These are phyloP conservation scores for Typhlichthys subterraneus DNA, from an alignment of 2,797 vertebrate species.

Conservation along the genomic window DNA sequence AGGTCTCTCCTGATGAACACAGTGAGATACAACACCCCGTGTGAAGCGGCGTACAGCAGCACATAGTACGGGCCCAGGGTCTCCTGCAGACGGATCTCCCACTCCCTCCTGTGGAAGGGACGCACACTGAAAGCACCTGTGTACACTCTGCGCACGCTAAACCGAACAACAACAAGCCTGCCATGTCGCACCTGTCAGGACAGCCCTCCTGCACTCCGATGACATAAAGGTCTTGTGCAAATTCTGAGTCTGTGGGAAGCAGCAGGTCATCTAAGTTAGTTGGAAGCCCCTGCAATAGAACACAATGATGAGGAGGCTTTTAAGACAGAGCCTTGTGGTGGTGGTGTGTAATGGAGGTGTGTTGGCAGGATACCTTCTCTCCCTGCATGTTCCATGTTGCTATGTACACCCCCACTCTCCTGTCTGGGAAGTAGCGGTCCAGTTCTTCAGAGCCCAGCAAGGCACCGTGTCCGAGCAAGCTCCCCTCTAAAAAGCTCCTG, in stretches of 20 bases:
- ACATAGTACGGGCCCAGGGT: slow-evolving; percentile 93
- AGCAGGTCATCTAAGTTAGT: slow-evolving; percentile 90
- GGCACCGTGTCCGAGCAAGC: slow-evolving; percentile 89
- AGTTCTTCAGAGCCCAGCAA: slow-evolving; percentile 93
- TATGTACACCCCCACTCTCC: slow-evolving; percentile 85
- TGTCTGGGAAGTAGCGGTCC: slow-evolving; percentile 91
- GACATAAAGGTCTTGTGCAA: slow-evolving; percentile 93
- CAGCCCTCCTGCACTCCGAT: slow-evolving; percentile 96
- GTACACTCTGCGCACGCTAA: background rate
- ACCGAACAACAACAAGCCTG: background rate
- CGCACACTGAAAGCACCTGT: slow-evolving; percentile 19
- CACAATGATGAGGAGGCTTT: slow-evolving; percentile 4
- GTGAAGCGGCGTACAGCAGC: slow-evolving; percentile 87
- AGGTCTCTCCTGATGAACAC: slow-evolving; percentile 93
- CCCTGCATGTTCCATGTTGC: slow-evolving; percentile 99
- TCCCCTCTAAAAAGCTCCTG: slow-evolving; percentile 97
- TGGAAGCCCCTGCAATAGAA: slow-evolving; percentile 83
- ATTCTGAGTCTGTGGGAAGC: slow-evolving; percentile 89
- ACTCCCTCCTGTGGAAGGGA: slow-evolving; percentile 84
- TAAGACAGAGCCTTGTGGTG: background rate
- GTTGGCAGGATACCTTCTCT: slow-evolving; percentile 80
- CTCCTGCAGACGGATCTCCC: slow-evolving; percentile 95
- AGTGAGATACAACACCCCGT: slow-evolving; percentile 90
- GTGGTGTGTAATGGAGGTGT: background rate
- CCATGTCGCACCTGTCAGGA: slow-evolving; percentile 85